A percentile compares a stretch with the other conserved stretches of the same genome.
Evolutionary conservation across 2,888 invertebrate genomes (phyloP).

Genomic region (Caenorhabditis wallacei): DNA sequence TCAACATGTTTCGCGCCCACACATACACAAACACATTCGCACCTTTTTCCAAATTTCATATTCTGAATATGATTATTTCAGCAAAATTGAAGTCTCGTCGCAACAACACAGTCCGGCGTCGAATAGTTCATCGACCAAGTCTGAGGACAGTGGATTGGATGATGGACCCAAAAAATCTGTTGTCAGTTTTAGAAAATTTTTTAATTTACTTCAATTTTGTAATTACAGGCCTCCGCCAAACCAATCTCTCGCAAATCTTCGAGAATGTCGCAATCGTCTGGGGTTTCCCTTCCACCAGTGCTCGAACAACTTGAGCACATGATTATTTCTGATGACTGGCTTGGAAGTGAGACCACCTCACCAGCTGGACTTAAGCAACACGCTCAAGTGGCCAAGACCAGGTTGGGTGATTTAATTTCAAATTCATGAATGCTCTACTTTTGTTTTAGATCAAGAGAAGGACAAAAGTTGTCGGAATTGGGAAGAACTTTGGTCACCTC

Average conservation of each 20-base stretch:
- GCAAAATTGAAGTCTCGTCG: constrained; percentile 66
- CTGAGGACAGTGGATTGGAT: constrained; percentile 72
- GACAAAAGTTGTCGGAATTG: constrained; percentile 76
- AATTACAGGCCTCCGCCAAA: constrained; percentile 56
- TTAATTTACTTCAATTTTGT: background rate
- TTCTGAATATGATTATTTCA: constrained; percentile 43
- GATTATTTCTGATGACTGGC: constrained; percentile 78
- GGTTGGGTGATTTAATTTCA: constrained; percentile 44
- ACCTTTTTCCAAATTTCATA: constrained; percentile 21
- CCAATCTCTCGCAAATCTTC: constrained; percentile 67
- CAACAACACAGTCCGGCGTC: constrained; percentile 73
- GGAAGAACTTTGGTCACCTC: constrained; percentile 78
- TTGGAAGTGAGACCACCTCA: constrained; percentile 64
- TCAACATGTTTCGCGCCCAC: constrained; percentile 52
- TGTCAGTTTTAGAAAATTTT: constrained; percentile 46
- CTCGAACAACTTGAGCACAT: constrained; percentile 78
- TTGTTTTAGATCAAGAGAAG: constrained; percentile 64
- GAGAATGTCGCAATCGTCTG: constrained; percentile 68
- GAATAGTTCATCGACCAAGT: constrained; percentile 70
- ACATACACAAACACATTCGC: constrained; percentile 31
- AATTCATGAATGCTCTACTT: constrained; percentile 21
- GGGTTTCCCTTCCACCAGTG: constrained; percentile 70
- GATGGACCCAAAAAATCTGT: constrained; percentile 67
- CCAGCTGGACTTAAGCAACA: constrained; percentile 58
- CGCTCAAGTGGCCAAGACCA: constrained; percentile 67